Conservation (phyloP, 2,888 invertebrate genomes). For the Rutpela maculata region DNA sequence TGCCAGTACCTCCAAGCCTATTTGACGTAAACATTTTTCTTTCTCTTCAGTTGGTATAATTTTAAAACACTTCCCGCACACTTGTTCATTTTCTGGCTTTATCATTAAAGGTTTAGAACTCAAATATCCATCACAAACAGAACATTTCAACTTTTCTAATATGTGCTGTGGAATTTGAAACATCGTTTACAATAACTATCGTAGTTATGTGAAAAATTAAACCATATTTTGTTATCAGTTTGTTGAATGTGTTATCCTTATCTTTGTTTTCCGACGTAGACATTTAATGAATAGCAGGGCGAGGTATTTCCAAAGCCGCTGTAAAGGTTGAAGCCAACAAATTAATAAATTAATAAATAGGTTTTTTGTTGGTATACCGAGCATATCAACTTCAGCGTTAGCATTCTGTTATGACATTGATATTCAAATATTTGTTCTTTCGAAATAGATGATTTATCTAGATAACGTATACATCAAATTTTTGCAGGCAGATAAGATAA, state of each 20-base stretch:
- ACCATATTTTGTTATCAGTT: slow-evolving; percentile 38
- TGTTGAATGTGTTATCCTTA: slow-evolving; percentile 27
- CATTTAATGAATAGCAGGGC: not conserved
- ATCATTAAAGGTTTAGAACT: slow-evolving; percentile 61
- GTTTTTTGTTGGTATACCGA: not conserved
- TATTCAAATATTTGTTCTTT: not conserved
- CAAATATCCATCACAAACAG: slow-evolving; percentile 63
- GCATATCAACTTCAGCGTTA: not conserved
- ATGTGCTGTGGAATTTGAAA: slow-evolving; percentile 61
- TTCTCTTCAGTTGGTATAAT: slow-evolving; percentile 62
- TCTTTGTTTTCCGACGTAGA: slow-evolving; percentile 21
- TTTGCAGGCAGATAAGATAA: not conserved
- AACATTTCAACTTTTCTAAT: slow-evolving; percentile 61
- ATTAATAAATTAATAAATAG: not conserved
- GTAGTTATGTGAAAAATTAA: slow-evolving; percentile 18
- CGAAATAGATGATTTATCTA: not conserved
- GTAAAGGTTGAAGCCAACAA: not conserved
- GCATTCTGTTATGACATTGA: not conserved
- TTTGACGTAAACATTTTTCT: slow-evolving; percentile 60
- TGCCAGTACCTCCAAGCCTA: slow-evolving; percentile 62
- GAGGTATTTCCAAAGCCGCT: slow-evolving; percentile 5
- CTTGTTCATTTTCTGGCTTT: slow-evolving; percentile 57
- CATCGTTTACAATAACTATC: slow-evolving; percentile 53
- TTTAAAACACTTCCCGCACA: slow-evolving; percentile 66
- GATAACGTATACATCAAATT: not conserved